Evolutionary conservation across 2,888 invertebrate genomes (phyloP), one percentile per base, ranked within the genome.

Genomic region (Pegoplata infirma): DNA sequence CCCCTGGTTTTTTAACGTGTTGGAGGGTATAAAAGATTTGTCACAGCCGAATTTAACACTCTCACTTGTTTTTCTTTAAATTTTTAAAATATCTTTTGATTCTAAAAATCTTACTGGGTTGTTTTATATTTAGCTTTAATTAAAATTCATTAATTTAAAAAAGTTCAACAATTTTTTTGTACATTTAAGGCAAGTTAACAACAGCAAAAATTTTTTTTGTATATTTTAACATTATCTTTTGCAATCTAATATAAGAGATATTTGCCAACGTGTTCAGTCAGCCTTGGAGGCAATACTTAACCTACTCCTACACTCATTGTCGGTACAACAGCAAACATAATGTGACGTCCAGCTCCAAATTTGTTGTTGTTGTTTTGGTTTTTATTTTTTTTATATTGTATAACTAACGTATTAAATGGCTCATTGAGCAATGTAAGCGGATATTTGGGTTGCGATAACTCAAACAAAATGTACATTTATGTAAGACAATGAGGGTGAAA

Each of bases 401-500:
- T 72, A 64, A 40, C 63, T 49, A 75, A 73, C 28, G 40, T 56
- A 61, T 69, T 61, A 61, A 74, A 69, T 74, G 74, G 69, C 55
- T 74, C 69, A 74, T 74, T 74, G 74, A 69, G 69, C 69, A 78
- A 69, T 61, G 69, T 78, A 69, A 74, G 78, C 73, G 73, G 59
- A 74, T 66, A 69, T 74, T 66, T 64, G 47, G 47, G 59, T 40
- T 40, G 19, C 58, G 28, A 69, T 78, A 78, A 64, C 53, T 59
- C 47, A 74, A 66, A 63, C 51, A 61, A 49, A 10, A 2, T 32
- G 6, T 32, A 32, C 32, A 32, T 10, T n/a, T n/a, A n/a, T n/a
- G n/a, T n/a, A n/a, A n/a, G n/a, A n/a, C n/a, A n/a, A n/a, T n/a
- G n/a, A n/a, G n/a, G n/a, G n/a, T n/a, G n/a, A n/a, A n/a, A n/a